Conservation (phyloP, 1,140 invertebrate genomes). For the Helicoverpa armigera region DNA sequence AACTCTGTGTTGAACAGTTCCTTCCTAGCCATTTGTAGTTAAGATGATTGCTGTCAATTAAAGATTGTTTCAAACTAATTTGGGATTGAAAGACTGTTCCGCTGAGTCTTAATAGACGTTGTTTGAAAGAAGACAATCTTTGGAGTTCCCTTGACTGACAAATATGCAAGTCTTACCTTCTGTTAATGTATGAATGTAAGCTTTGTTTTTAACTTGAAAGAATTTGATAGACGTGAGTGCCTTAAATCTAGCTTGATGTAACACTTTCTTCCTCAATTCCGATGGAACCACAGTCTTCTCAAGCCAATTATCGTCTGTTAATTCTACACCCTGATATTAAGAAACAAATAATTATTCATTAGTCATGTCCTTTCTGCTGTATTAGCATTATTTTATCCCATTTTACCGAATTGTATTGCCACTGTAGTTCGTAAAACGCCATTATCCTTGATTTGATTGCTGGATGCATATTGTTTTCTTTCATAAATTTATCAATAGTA, state of each 20-base stretch:
- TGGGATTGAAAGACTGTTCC: background rate
- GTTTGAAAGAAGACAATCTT: background rate
- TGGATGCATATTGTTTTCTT: conserved; percentile 80
- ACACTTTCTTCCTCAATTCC: conserved; percentile 79
- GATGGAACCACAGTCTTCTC: conserved; percentile 76
- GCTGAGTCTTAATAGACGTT: background rate
- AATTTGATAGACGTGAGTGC: conserved; percentile 78
- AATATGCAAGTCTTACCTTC: conserved; percentile 67
- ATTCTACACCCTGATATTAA: conserved; percentile 72
- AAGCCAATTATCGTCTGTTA: conserved; percentile 81
- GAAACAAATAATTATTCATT: background rate
- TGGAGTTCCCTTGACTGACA: background rate
- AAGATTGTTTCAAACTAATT: background rate
- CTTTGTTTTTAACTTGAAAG: conserved; percentile 83
- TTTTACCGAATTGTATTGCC: conserved; percentile 83
- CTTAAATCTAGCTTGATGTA: conserved; percentile 81
- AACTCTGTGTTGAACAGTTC: background rate
- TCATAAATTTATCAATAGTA: conserved; percentile 82
- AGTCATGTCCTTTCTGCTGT: background rate
- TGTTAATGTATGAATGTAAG: conserved; percentile 79
- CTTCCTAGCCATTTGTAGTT: conserved; percentile 5
- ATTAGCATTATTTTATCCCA: background rate
- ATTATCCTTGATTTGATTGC: conserved; percentile 81
- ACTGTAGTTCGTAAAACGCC: conserved; percentile 84
- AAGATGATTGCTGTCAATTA: conserved; percentile 30